Conservation (phyloP, 2,888 invertebrate species). For the Abscondita cerata region DNA sequence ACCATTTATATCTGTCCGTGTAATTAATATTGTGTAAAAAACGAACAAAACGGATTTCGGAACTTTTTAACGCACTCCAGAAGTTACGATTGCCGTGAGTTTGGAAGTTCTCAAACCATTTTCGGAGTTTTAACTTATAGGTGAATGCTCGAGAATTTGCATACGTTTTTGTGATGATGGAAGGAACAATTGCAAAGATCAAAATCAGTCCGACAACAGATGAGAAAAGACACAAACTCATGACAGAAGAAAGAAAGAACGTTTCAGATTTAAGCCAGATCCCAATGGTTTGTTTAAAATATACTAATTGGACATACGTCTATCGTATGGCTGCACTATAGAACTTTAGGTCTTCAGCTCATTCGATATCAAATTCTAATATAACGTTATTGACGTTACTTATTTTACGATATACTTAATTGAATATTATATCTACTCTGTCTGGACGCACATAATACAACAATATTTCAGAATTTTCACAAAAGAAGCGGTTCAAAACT, state of each 20-base stretch:
- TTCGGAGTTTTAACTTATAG: conserved; percentile 28
- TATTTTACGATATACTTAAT: conserved; percentile 24
- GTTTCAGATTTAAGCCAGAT: conserved; percentile 52
- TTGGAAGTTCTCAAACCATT: conserved; percentile 29
- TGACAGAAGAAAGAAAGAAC: conserved; percentile 37
- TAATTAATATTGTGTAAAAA: conserved; percentile 27
- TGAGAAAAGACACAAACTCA: conserved; percentile 42
- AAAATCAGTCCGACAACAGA: conserved; percentile 53
- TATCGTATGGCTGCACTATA: conserved; percentile 46
- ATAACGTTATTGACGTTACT: conserved; percentile 31
- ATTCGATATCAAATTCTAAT: conserved; percentile 38
- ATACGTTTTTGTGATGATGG: conserved; percentile 42
- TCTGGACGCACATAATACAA: conserved; percentile 16
- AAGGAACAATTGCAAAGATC: conserved; percentile 50
- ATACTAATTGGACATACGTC: conserved; percentile 58
- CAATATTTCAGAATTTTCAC: too few relatives aligned
- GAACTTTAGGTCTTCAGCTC: conserved; percentile 36
- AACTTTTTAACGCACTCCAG: conserved; percentile 1
- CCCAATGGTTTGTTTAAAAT: conserved; percentile 55
- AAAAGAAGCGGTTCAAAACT: too few relatives aligned
- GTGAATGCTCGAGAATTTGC: conserved; percentile 36
- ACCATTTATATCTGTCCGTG: conserved; percentile 28
- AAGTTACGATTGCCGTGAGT: conserved; percentile 12
- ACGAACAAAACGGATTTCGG: conserved; percentile 5
- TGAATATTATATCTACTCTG: conserved; percentile 11